Percentiles rank a stretch among this genome's conserved stretches.
phyloP scores from a whole-genome alignment of 2,113 vertebrate genomes.

The Merops nubicus region DNA sequence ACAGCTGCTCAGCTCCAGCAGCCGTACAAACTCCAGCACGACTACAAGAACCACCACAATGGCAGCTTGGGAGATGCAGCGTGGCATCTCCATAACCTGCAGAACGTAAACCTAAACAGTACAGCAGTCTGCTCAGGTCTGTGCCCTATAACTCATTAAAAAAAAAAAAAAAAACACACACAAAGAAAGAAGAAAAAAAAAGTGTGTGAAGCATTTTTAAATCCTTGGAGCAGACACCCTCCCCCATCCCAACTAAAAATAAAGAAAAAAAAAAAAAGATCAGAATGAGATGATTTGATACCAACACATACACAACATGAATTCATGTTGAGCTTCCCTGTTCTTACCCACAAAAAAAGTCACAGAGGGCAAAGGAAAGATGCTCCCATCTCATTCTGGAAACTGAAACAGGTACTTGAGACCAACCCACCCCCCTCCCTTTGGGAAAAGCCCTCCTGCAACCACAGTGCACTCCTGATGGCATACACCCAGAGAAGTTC shows the following conservation, averaged over 20 bases:
- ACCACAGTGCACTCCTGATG: background rate
- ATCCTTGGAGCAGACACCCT: conserved; percentile 73
- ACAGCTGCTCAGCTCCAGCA: background rate
- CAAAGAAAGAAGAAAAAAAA: background rate
- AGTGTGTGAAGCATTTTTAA: conserved; percentile 76
- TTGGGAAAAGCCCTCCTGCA: conserved; percentile 4
- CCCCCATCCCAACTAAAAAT: conserved; percentile 64
- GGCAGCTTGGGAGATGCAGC: background rate
- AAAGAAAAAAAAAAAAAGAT: conserved; percentile 62
- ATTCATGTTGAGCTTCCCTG: conserved; percentile 56
- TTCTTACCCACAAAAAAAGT: conserved; percentile 65
- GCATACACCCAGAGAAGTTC: background rate
- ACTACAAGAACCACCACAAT: background rate
- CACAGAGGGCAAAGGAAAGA: conserved; percentile 76
- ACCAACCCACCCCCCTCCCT: conserved; percentile 33
- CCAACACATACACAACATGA: conserved; percentile 42
- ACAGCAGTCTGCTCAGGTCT: conserved; percentile 16
- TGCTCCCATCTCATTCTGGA: conserved; percentile 87
- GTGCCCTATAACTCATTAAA: background rate
- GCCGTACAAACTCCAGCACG: background rate
- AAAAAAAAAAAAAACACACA: background rate
- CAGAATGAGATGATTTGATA: conserved; percentile 85
- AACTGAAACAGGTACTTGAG: background rate
- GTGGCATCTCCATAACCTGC: background rate
- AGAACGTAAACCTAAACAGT: background rate